Evolutionary conservation across 2,888 invertebrate genomes (phyloP).

Genomic region (Pseudococcus longispinus): DNA sequence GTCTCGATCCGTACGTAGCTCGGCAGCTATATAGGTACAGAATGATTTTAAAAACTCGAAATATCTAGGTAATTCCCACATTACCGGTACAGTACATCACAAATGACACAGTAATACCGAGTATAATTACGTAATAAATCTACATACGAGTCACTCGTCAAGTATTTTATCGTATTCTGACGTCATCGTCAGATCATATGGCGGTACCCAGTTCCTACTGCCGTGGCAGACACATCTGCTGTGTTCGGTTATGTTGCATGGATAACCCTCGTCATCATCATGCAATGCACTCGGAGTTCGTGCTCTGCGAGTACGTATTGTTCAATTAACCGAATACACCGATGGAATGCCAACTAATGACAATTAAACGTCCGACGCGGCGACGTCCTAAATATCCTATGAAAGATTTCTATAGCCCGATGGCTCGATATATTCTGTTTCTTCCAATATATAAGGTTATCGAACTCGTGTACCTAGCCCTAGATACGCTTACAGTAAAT

Average conservation of each 20-base stretch:
- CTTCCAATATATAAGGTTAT: background rate
- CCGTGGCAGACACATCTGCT: background rate
- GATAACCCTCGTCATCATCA: background rate
- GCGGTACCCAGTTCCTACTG: background rate
- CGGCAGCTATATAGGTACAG: too few species aligned
- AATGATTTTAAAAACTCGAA: background rate
- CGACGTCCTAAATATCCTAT: background rate
- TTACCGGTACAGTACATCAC: too few species aligned
- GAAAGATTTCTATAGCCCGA: background rate
- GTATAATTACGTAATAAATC: background rate
- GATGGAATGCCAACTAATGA: constrained; percentile 7
- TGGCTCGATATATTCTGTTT: background rate
- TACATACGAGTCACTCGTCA: background rate
- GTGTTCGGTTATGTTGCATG: too few species aligned
- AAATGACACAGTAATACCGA: background rate
- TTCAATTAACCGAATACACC: background rate
- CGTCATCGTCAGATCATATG: background rate
- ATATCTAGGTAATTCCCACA: background rate
- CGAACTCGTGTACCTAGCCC: background rate
- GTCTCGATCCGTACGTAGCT: too few species aligned
- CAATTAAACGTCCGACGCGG: background rate
- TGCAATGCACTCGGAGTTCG: background rate
- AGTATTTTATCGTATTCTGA: background rate
- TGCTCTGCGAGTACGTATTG: background rate
- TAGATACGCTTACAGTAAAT: background rate